These are phyloP conservation scores for Gallinago jamesoni DNA, from an alignment of 2,113 vertebrate genomes.

Conservation along the genomic window DNA sequence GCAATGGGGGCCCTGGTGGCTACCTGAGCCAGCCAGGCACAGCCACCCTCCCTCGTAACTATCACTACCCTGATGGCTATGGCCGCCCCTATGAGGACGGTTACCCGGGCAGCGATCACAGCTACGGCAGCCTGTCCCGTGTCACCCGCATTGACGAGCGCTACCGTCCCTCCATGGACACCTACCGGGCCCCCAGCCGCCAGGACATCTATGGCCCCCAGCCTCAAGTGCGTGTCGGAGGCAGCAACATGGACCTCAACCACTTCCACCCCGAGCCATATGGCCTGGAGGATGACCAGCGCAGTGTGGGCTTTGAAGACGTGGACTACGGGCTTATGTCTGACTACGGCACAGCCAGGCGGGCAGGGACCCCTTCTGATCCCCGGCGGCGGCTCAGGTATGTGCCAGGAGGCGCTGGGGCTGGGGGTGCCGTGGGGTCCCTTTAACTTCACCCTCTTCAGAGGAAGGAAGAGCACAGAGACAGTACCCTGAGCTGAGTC, in stretches of 20 bases:
- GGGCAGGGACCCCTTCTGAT: conserved; percentile 76
- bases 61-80: conserved; percentile 85
- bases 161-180: conserved; percentile 84
- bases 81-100: conserved; percentile 84
- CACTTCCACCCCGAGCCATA: conserved; percentile 90
- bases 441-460: not conserved
- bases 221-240: conserved; percentile 90
- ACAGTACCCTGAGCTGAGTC: not conserved
- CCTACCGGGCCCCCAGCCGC: conserved; percentile 87
- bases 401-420: accelerated
- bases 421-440: accelerated
- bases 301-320: conserved; percentile 91
- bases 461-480: not conserved
- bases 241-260: conserved; percentile 89
- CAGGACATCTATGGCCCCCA: conserved; percentile 91
- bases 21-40: conserved; percentile 85
- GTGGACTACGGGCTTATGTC: conserved; percentile 88
- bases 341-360: conserved; percentile 88
- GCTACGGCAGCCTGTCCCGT: conserved; percentile 86
- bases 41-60: conserved; percentile 90
- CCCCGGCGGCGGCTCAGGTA: conserved; percentile 88
- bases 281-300: conserved; percentile 91
- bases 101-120: conserved; percentile 78
- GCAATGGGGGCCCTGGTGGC: conserved; percentile 66
- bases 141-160: conserved; percentile 89